Evolutionary conservation across 2,797 vertebrate genomes (phyloP).

Genomic region (Macroramphosus scolopax): DNA sequence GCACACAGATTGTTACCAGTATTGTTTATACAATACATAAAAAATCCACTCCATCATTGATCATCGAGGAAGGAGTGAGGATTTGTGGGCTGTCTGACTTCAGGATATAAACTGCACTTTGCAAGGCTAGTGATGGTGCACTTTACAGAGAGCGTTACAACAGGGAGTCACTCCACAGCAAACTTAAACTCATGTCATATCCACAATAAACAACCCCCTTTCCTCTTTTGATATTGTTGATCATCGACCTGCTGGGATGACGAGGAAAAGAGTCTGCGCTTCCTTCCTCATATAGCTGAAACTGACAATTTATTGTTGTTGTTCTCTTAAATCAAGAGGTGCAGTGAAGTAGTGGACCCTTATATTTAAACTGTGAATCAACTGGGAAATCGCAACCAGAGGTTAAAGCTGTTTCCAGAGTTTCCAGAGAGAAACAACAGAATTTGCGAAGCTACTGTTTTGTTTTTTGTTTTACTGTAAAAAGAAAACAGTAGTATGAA

Average conservation of each 20-base stretch:
- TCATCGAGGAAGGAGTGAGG: too few relatives aligned
- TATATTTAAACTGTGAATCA: too few relatives aligned
- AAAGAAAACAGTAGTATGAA: too few relatives aligned
- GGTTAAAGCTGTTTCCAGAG: neutral
- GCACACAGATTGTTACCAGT: conserved; percentile 8
- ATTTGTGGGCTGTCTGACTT: too few relatives aligned
- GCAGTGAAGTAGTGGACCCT: neutral
- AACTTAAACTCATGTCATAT: conserved; percentile 39
- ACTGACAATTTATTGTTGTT: conserved; percentile 4
- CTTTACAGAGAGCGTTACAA: too few relatives aligned
- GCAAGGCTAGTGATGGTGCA: too few relatives aligned
- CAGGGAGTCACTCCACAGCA: too few relatives aligned
- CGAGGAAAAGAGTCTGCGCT: conserved; percentile 57
- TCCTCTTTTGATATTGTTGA: conserved; percentile 20
- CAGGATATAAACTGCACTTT: too few relatives aligned
- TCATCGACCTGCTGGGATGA: conserved; percentile 8
- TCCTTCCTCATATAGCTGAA: conserved; percentile 29
- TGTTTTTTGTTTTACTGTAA: too few relatives aligned
- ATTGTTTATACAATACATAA: conserved; percentile 1
- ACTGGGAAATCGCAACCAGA: neutral
- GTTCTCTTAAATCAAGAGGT: conserved; percentile 25
- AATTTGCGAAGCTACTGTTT: neutral
- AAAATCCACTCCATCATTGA: neutral
- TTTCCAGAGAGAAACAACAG: too few relatives aligned
- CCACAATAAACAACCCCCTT: conserved; percentile 28